Evolutionary conservation across 1,140 invertebrate species (phyloP), one percentile per base, ranked within the genome.

Genomic region (Amphibalanus amphitrite): DNA sequence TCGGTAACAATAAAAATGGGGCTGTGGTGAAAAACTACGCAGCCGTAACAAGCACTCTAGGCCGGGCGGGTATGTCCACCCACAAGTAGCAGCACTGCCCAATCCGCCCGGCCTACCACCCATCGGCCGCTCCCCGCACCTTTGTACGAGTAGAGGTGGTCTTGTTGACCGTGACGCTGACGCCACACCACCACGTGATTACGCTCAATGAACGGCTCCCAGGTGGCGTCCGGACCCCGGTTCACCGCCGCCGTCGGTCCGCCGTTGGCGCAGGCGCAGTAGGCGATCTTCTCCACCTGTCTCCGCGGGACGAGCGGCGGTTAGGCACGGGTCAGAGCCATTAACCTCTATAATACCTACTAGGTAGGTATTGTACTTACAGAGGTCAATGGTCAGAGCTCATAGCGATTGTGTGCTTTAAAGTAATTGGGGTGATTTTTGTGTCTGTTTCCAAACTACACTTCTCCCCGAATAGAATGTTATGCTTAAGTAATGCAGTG

Each of bases 171-270:
- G 75, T 90, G 87, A 77, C 86, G 83, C 76, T 85, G 86, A 73
- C 89, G 83, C 91, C 91, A 93, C 64, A 92, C 87, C 26, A 91
- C 82, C 78, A 92, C 86, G 78, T 92, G 87, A 70, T 88, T 80
- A 70, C 88, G 85, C 78, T 90, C 89, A 72, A 92, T 86, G 77
- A 90, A 93, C 0, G 89, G 88, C 67, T 84, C 80, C 91, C 91
- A 93, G 10, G 84, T 82, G 38, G 86, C 84, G 23, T 81, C 73
- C 23, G 65, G 65, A 8, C 25, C 10, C 6, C 72, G 69, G 25
- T 65, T 40, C 20, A 64, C 40, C 25, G 71, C 69, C 30, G 72
- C 69, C 28, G 74, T 73, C 0, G 73, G 74, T 26, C 71, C 28
- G 28, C 69, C 71, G 6, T 73, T 72, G 25, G 67, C 70, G 47